Conservation (phyloP, 2,888 invertebrate genomes). For the Trissolcus brochymenae region DNA sequence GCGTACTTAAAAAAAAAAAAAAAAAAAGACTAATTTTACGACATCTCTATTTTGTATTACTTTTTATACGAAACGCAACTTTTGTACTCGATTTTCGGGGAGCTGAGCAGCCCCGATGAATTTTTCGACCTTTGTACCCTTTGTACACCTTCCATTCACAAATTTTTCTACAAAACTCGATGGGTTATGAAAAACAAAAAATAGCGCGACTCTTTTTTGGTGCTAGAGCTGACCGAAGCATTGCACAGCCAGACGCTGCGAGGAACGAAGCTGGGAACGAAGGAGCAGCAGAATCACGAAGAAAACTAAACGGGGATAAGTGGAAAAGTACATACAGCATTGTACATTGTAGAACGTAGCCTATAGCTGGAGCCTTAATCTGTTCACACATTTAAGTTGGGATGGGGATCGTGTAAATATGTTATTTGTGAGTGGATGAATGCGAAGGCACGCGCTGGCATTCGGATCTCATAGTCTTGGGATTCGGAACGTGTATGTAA, state of each 20-base stretch:
- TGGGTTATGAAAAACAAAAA: not conserved
- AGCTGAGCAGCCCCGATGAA: constrained; percentile 37
- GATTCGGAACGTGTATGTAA: constrained; percentile 70
- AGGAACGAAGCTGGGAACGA: constrained; percentile 9
- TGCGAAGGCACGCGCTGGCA: constrained; percentile 69
- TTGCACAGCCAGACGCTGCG: constrained; percentile 74
- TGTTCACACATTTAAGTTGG: constrained; percentile 74
- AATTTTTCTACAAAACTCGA: constrained; percentile 23
- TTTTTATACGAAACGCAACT: constrained; percentile 50
- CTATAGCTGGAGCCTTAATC: constrained; percentile 77
- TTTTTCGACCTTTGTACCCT: constrained; percentile 18
- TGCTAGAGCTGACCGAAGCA: constrained; percentile 75
- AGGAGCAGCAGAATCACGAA: constrained; percentile 11
- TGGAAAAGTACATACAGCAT: constrained; percentile 72
- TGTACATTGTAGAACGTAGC: constrained; percentile 76
- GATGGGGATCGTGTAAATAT: constrained; percentile 74
- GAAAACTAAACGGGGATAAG: constrained; percentile 58
- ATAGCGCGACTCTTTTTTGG: constrained; percentile 68
- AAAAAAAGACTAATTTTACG: constrained; percentile 53
- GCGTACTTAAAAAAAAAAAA: constrained; percentile 15
- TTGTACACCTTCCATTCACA: constrained; percentile 31
- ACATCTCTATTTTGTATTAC: constrained; percentile 67
- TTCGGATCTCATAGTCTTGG: constrained; percentile 66
- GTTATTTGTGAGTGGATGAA: constrained; percentile 74
- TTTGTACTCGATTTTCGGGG: constrained; percentile 49